Conservation (phyloP, 1,140 invertebrate genomes). For the Branchinecta lynchi region DNA sequence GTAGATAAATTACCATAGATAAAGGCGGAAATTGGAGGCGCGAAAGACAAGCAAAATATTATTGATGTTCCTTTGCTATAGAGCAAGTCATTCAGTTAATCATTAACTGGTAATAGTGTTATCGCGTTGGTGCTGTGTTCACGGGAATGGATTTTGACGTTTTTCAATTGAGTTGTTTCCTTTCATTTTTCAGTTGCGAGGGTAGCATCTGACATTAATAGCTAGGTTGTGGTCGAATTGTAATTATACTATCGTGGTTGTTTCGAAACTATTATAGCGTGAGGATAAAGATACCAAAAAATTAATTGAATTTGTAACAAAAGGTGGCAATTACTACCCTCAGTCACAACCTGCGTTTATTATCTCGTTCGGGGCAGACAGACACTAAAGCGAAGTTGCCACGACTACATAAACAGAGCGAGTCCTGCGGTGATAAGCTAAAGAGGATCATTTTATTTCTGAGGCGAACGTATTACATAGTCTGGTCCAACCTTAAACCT, state of each 20-base stretch:
- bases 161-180: constrained; percentile 12
- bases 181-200: constrained; percentile 6
- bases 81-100: constrained; percentile 11
- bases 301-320: constrained; percentile 5
- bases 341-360: constrained; percentile 3
- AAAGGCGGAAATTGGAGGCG: constrained; percentile 8
- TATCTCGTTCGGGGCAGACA: neutral
- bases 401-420: too few species aligned
- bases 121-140: neutral
- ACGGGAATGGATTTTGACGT: constrained; percentile 8
- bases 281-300: constrained; percentile 11
- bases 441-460: too few species aligned
- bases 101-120: constrained; percentile 9
- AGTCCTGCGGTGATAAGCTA: too few species aligned
- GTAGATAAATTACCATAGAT: constrained; percentile 11
- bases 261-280: constrained; percentile 12
- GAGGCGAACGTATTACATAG: too few species aligned
- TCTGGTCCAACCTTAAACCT: too few species aligned
- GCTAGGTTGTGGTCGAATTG: constrained; percentile 7
- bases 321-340: constrained; percentile 3
- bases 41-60: constrained; percentile 7
- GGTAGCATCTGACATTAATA: constrained; percentile 11
- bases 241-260: constrained; percentile 7
- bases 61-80: constrained; percentile 7
- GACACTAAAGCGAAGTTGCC: too few species aligned